phyloP scores from a whole-genome alignment of 1,140 invertebrate species.

The Tetramorium simillimum region DNA sequence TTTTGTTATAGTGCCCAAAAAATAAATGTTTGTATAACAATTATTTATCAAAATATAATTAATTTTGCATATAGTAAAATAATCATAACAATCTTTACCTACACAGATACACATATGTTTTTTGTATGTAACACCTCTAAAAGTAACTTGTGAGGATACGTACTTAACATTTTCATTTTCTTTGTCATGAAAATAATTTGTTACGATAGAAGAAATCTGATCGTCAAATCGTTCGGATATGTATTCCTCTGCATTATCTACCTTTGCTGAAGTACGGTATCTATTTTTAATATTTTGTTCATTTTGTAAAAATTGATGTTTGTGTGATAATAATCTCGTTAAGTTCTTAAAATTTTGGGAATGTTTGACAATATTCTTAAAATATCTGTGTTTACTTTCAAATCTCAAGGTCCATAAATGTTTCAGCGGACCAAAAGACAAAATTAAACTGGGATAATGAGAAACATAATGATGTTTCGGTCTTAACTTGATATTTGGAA shows the following conservation, averaged over 20 bases:
- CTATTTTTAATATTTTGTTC: not conserved
- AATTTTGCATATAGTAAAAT: not conserved
- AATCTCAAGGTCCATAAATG: conserved; percentile 22
- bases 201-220: conserved; percentile 4
- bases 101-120: not conserved
- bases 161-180: conserved; percentile 8
- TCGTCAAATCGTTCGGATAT: not conserved
- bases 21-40: too few species aligned
- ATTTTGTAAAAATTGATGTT: conserved; percentile 26
- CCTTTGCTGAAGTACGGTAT: not conserved
- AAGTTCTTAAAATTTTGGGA: conserved; percentile 5
- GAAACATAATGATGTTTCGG: conserved; percentile 19
- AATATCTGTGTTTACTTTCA: conserved; percentile 3
- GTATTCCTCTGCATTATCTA: not conserved
- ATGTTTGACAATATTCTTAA: conserved; percentile 10
- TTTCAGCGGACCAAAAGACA: conserved; percentile 3
- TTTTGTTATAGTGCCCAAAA: too few species aligned
- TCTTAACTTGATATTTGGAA: conserved; percentile 16
- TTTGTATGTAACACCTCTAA: conserved; percentile 17
- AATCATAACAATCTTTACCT: conserved; percentile 14
- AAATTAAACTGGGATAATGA: conserved; percentile 4
- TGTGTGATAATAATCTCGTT: conserved; percentile 1
- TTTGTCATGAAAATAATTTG: conserved; percentile 20
- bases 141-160: not conserved
- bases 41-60: too few species aligned